A percentile compares a stretch with the other conserved stretches of the same genome.
These are phyloP conservation scores for Fistularia commersonii DNA, from an alignment of 2,797 vertebrate genomes.

Conservation along the genomic window DNA sequence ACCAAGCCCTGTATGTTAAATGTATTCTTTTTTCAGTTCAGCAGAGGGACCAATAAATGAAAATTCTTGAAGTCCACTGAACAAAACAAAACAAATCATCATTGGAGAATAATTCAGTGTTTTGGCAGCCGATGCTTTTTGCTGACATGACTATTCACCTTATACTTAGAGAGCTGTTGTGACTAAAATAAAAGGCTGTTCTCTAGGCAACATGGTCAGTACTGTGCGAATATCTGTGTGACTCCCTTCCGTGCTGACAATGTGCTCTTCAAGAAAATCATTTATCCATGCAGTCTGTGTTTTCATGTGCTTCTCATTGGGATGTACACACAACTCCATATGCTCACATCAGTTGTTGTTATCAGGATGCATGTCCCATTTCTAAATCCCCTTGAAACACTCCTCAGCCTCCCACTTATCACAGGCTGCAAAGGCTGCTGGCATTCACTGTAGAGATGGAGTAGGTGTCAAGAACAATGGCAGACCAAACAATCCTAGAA, in stretches of 20 bases:
- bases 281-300: conserved; percentile 49
- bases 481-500: neutral
- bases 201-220: conserved; percentile 36
- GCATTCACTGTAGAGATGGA: conserved; percentile 4
- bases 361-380: conserved; percentile 41
- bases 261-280: conserved; percentile 38
- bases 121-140: conserved; percentile 38
- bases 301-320: conserved; percentile 23
- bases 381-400: conserved; percentile 38
- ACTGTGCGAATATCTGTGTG: conserved; percentile 32
- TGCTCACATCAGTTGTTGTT: conserved; percentile 31
- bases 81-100: conserved; percentile 54
- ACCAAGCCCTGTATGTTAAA: conserved; percentile 31
- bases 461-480: neutral
- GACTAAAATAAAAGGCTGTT: conserved; percentile 60
- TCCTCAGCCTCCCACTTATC: conserved; percentile 32
- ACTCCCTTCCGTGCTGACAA: conserved; percentile 30
- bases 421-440: conserved; percentile 29
- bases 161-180: conserved; percentile 43
- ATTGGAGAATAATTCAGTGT: conserved; percentile 58
- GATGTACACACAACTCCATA: conserved; percentile 23
- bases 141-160: conserved; percentile 58
- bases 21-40: conserved; percentile 34
- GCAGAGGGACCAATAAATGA: conserved; percentile 37
- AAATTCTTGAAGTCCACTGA: conserved; percentile 47